Evolutionary conservation across 2,113 vertebrate genomes (phyloP), one percentile per base, ranked within the genome.

Genomic region (Tyrannus savana): DNA sequence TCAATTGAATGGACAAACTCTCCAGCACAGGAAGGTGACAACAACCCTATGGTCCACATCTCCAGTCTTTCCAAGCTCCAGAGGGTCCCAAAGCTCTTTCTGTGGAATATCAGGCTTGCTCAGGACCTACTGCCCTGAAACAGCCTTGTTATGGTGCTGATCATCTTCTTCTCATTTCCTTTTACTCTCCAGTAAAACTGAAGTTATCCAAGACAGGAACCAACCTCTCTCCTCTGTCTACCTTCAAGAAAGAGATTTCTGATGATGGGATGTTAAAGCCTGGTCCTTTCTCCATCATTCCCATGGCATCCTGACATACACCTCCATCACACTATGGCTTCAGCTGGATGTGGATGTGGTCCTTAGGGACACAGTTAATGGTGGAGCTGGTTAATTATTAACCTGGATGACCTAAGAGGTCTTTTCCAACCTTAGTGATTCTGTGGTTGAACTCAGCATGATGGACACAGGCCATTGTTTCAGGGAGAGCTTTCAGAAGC

Each of bases 11-110:
- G 7, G 37, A 72, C 12, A 69, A 79, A 52, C 39, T 59, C 62
- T 72, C 17, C 44, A 44, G 14, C 41, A 56, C 2, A 8, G 2
- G 19, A 90, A 41, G 30, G 15, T 27, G 59, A 27, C 46, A 90
- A 33, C 7, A 46, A 33, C 1, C 5, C 42, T 31, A 10, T 1
- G 2, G 23, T 8, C 13, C 16, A 6, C 33, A 63, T 19, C 21
- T 58, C 28, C 41, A 33, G 30, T 12, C 19, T 44, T 64, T 16
- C 28, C 31, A 80, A 15, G 31, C 30, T 76, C 31, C 37, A 56
- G 23, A 67, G 52, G 19, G 31, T 73, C n/a, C 30, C 58, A 89
- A 73, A 78, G 8, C 12, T 6, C 1, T 14, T 33, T 28, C 15
- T 11, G 2, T 47, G 23, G 12, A 39, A 63, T 10, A 27, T 23